Evolutionary conservation across 1,140 invertebrate genomes (phyloP), one percentile per base, ranked within the genome.

Genomic region (Drosophila subobscura): DNA sequence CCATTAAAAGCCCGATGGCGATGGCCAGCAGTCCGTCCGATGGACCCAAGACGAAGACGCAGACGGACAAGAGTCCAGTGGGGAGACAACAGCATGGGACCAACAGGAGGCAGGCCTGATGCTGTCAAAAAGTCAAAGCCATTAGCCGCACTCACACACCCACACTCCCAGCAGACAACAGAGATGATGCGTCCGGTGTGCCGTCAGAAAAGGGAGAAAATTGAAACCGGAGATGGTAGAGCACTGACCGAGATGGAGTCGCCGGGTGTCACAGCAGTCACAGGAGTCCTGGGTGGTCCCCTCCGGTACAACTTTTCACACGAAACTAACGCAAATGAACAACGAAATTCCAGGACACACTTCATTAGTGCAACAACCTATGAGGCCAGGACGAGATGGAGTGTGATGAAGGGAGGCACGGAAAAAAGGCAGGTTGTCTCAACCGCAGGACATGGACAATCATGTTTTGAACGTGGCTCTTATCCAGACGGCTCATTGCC

Each of bases 51-150:
- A 60, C 29, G 23, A n/a, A 45, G 45, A 54, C 42, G 44, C 4
- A 70, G 61, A 41, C 45, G 60, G 8, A 20, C 44, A 52, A 45
- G 14, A 25, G 52, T 23, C 49, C 41, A 49, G 45, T 16, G 55
- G 29, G 14, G 23, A 2, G 16, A 6, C 5, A 8, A 2, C 50
- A 54, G 64, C 41, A 73, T 33, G 46, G 70, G 53, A 70, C 57
- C 66, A 68, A 53, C 8, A 14, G 33, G 41, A 16, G 8, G 12
- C 8, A 33, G 10, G n/a, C 7, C 27, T 16, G 40, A 20, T 55
- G 77, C 86, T 90, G 86, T 90, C 86, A 90, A 90, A 90, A 90
- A 90, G 86, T 90, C 86, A 83, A 65, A 86, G 57, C 86, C 86
- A 89, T 89, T 89, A 89, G 80, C 70, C 84, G 73, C 76, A 86